phyloP scores from a whole-genome alignment of 2,113 vertebrate genomes.

The Malaclemys terrapin region DNA sequence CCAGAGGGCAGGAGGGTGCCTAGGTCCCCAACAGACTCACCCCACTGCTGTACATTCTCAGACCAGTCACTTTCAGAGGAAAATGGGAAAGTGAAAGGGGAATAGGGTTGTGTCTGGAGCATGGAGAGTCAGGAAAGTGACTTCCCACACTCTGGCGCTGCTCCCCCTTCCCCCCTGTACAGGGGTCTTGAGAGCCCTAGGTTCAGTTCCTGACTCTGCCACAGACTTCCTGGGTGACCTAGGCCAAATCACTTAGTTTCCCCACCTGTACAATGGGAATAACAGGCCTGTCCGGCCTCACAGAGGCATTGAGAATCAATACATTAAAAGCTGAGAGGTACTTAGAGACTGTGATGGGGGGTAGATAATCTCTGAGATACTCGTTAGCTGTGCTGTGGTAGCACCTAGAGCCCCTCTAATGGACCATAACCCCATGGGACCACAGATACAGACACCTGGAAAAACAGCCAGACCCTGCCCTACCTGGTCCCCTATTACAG shows the following conservation, averaged over 20 bases:
- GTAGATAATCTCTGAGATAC: not conserved
- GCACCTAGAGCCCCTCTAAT: not conserved
- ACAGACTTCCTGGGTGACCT: not conserved
- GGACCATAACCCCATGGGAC: not conserved
- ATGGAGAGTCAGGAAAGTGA: fast-evolving
- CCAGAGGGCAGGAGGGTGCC: not conserved
- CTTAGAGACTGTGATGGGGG: too few relatives aligned
- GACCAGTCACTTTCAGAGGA: not conserved
- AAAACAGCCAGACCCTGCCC: not conserved
- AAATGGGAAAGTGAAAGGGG: not conserved
- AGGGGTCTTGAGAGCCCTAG: not conserved
- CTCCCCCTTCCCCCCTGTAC: not conserved
- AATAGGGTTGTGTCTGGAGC: fast-evolving
- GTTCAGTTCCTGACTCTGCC: not conserved
- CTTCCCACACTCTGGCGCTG: not conserved
- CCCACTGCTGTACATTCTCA: too few relatives aligned
- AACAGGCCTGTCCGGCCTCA: not conserved
- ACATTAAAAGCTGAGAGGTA: not conserved
- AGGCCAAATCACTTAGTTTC: not conserved
- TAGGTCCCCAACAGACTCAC: too few relatives aligned
- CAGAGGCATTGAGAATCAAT: not conserved
- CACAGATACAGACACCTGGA: not conserved
- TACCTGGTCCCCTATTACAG: too few relatives aligned
- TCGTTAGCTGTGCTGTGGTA: not conserved
- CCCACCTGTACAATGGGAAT: not conserved